phyloP scores from a whole-genome alignment of 1,140 invertebrate species.

The Holotrichia oblita region DNA sequence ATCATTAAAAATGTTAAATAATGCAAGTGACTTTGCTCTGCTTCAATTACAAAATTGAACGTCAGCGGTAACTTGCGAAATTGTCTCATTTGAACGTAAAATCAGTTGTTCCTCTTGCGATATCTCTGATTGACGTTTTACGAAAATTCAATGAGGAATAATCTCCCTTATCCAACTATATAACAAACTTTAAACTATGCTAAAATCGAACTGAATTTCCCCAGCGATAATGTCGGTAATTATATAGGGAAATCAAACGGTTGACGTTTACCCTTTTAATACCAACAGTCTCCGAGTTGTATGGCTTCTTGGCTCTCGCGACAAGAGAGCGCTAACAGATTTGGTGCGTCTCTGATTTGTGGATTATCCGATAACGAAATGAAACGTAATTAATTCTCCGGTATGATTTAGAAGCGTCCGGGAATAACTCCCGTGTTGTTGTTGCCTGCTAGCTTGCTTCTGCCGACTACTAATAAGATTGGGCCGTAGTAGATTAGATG shows the following conservation, averaged over 20 bases:
- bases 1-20: no score
- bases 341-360: slow-evolving; percentile 17
- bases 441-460: neutral
- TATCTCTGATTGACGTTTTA: no score
- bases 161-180: neutral
- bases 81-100: no score
- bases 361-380: slow-evolving; percentile 35
- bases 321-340: neutral
- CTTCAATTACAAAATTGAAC: no score
- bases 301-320: neutral
- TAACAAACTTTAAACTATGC: neutral
- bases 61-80: no score
- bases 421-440: slow-evolving; percentile 24
- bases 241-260: neutral
- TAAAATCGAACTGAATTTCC: slow-evolving; percentile 2
- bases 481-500: slow-evolving; percentile 17
- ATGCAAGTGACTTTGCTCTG: no score
- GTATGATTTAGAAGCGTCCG: slow-evolving; percentile 18
- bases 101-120: no score
- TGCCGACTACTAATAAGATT: slow-evolving; percentile 15
- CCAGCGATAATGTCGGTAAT: slow-evolving; percentile 7
- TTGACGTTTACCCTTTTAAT: neutral
- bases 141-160: no score
- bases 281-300: no score
- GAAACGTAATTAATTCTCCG: slow-evolving; percentile 31